Evolutionary conservation across 2,113 vertebrate genomes (phyloP).

Genomic region (Hippocampus mohnikei): DNA sequence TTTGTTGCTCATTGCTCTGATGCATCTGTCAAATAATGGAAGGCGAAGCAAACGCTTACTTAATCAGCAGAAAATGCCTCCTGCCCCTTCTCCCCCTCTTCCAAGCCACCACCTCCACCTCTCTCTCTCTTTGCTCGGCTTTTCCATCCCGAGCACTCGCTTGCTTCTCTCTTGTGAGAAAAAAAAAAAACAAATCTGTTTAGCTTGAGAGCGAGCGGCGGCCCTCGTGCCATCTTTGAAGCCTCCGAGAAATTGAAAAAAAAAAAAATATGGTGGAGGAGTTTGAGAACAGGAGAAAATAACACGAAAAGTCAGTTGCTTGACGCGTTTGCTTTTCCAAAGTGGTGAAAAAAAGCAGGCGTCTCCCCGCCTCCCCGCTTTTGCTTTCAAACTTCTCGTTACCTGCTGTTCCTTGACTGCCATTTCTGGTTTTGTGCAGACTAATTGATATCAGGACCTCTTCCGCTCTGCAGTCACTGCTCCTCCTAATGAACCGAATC

Average conservation of each 20-base stretch:
- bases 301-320: conserved; percentile 20
- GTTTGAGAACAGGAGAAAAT: not conserved
- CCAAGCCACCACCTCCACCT: conserved; percentile 4
- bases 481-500: not conserved
- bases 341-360: conserved; percentile 48
- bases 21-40: conserved; percentile 39
- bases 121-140: conserved; percentile 7
- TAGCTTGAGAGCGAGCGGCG: conserved; percentile 21
- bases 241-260: conserved; percentile 4
- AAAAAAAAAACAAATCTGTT: conserved; percentile 22
- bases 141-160: conserved; percentile 7
- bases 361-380: conserved; percentile 40
- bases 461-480: not conserved
- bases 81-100: conserved; percentile 2
- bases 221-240: conserved; percentile 26
- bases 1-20: conserved; percentile 33
- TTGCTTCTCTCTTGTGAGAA: conserved; percentile 1
- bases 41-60: conserved; percentile 44
- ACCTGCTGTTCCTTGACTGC: not conserved
- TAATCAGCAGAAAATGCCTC: conserved; percentile 57
- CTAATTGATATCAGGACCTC: conserved; percentile 16
- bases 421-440: conserved; percentile 7
- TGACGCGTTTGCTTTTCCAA: conserved; percentile 53
- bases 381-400: conserved; percentile 30
- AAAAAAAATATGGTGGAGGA: conserved; percentile 29